Conservation (phyloP, 1,140 invertebrate genomes). For the Caenorhabditis elegans region DNA sequence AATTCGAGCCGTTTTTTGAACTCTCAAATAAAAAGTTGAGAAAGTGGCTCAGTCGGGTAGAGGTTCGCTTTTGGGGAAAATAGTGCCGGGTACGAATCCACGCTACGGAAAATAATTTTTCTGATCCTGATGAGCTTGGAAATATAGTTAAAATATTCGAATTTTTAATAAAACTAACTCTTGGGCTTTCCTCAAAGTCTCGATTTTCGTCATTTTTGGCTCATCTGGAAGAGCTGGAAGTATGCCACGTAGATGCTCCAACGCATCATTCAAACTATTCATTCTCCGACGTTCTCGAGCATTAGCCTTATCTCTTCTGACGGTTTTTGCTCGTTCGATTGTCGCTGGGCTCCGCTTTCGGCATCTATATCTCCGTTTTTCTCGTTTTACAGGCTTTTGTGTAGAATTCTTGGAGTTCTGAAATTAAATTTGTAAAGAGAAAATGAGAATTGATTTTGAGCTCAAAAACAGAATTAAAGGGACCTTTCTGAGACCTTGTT, state of each 20-base stretch:
- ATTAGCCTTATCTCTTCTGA: conserved; percentile 45
- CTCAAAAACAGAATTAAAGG: too few species aligned
- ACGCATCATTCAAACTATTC: conserved; percentile 44
- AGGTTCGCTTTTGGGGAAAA: too few species aligned
- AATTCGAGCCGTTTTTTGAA: too few species aligned
- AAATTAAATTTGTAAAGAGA: too few species aligned
- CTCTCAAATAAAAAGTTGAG: too few species aligned
- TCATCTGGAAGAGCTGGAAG: conserved; percentile 39
- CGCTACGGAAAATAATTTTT: too few species aligned
- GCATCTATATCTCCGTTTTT: conserved; percentile 41
- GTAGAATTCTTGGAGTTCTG: neutral
- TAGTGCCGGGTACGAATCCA: too few species aligned
- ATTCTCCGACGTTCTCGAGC: conserved; percentile 40
- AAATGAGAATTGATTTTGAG: too few species aligned
- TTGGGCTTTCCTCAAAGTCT: conserved; percentile 42
- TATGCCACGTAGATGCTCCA: conserved; percentile 28
- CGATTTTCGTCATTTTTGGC: conserved; percentile 48
- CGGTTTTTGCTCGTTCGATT: conserved; percentile 37
- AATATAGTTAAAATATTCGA: neutral
- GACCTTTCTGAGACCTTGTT: too few species aligned
- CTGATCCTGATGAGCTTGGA: too few species aligned
- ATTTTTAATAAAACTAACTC: neutral
- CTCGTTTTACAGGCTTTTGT: conserved; percentile 15
- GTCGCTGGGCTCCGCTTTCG: conserved; percentile 38
- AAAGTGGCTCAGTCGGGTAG: too few species aligned